Evolutionary conservation across 2,888 invertebrate genomes (phyloP).

Genomic region (Molorchus minor): DNA sequence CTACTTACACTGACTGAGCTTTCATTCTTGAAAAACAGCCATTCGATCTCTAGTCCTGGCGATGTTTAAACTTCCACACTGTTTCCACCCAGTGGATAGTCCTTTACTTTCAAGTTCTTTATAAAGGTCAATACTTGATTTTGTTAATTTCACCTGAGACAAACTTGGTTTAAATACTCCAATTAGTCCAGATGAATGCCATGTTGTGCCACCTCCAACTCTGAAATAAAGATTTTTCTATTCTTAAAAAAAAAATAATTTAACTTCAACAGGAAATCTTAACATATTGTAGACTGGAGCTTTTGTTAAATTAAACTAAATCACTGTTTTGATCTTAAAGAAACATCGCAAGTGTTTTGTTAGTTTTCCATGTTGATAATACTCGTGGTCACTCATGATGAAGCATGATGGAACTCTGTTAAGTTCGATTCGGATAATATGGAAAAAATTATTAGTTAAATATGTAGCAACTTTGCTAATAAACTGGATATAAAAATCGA

Average conservation of each 20-base stretch:
- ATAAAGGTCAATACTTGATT: conserved; percentile 79
- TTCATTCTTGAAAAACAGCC: conserved; percentile 84
- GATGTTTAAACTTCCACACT: conserved; percentile 88
- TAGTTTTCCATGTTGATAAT: no score
- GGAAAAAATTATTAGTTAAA: no score
- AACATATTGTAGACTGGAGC: no score
- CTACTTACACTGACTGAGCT: conserved; percentile 80
- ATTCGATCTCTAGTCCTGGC: conserved; percentile 87
- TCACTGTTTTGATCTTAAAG: no score
- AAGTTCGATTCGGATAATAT: no score
- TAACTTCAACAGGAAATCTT: no score
- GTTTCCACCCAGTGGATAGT: conserved; percentile 86
- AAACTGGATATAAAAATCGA: no score
- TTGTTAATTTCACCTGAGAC: conserved; percentile 82
- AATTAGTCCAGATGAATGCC: conserved; percentile 83
- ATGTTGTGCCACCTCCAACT: conserved; percentile 81
- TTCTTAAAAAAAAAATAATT: background rate
- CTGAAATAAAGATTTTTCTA: conserved; percentile 63
- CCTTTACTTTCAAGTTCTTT: conserved; percentile 78
- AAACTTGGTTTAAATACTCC: conserved; percentile 86
- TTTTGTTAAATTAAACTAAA: no score
- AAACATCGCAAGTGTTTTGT: no score
- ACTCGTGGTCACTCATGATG: no score
- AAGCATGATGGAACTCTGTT: no score
- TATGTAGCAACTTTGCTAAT: no score